Percentiles rank a stretch among this genome's conserved stretches.
Conservation (phyloP, 2,797 vertebrate species). For the Leuciscus waleckii region DNA sequence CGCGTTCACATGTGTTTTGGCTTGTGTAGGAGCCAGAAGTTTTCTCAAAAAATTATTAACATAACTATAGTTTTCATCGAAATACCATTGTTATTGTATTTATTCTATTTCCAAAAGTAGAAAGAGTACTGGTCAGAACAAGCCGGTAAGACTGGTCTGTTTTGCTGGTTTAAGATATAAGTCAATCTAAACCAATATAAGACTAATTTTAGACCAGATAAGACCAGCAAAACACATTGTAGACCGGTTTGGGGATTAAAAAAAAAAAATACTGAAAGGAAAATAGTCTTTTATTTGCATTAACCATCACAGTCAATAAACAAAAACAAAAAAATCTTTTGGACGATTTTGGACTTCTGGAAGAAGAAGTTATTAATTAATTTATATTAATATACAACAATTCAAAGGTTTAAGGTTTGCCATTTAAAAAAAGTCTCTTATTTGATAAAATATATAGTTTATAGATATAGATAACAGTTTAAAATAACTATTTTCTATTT, state of each 20-base stretch:
- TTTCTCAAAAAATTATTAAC: not conserved
- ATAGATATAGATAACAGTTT: no score
- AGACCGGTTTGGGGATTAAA: not conserved
- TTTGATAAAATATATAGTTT: not conserved
- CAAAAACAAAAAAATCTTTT: not conserved
- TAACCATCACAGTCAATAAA: not conserved
- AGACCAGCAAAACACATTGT: not conserved
- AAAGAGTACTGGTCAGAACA: not conserved
- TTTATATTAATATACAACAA: not conserved
- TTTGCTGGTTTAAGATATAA: not conserved
- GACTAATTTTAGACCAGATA: not conserved
- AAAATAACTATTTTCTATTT: not conserved
- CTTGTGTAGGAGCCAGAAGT: not conserved
- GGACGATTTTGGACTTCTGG: not conserved
- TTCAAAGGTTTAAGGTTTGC: not conserved
- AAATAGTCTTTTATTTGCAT: not conserved
- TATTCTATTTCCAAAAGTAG: not conserved
- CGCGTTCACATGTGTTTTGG: not conserved
- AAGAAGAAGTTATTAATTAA: not conserved
- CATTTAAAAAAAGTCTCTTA: not conserved
- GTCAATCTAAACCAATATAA: not conserved
- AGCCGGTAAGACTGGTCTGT: not conserved
- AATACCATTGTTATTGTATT: not conserved
- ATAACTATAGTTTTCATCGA: not conserved
- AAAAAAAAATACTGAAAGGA: not conserved